A percentile compares a stretch with the other conserved stretches of the same genome.
These are phyloP conservation scores for Dascillus cervinus DNA, from an alignment of 2,888 invertebrate species.

Conservation along the genomic window DNA sequence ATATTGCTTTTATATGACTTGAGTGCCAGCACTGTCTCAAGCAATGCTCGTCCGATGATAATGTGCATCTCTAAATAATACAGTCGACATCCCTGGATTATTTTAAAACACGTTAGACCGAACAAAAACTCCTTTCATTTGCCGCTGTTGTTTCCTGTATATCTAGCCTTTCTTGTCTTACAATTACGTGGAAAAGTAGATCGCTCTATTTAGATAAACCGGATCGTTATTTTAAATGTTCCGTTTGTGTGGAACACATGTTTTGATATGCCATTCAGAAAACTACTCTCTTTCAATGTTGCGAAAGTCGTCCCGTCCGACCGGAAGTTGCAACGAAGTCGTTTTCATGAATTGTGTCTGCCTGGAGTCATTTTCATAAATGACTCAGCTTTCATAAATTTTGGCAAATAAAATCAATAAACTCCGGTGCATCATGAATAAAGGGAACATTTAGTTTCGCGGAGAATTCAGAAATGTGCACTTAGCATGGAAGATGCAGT, in stretches of 20 bases:
- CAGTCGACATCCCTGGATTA: conserved; percentile 12
- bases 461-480: conserved; percentile 16
- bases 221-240: conserved; percentile 11
- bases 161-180: too few relatives aligned
- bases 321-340: conserved; percentile 14
- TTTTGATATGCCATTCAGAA: conserved; percentile 15
- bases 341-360: too few relatives aligned
- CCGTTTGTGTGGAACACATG: conserved; percentile 14
- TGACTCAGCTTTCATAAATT: too few relatives aligned
- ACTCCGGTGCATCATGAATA: background rate
- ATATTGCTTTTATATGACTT: conserved; percentile 24
- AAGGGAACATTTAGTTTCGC: conserved; percentile 8
- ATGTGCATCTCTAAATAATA: conserved; percentile 25
- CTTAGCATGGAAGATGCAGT: conserved; percentile 30
- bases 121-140: too few relatives aligned
- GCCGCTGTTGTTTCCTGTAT: conserved; percentile 12
- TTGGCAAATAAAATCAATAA: background rate
- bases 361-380: too few relatives aligned
- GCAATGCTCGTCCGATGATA: conserved; percentile 26
- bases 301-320: conserved; percentile 7
- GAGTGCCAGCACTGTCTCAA: conserved; percentile 24
- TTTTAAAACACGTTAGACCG: too few relatives aligned
- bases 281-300: conserved; percentile 9
- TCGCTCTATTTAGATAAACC: conserved; percentile 11
- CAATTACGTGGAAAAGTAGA: too few relatives aligned